Percentiles rank a stretch among this genome's conserved stretches.
phyloP scores from a whole-genome alignment of 2,113 vertebrate genomes.

The Scalopus aquaticus region DNA sequence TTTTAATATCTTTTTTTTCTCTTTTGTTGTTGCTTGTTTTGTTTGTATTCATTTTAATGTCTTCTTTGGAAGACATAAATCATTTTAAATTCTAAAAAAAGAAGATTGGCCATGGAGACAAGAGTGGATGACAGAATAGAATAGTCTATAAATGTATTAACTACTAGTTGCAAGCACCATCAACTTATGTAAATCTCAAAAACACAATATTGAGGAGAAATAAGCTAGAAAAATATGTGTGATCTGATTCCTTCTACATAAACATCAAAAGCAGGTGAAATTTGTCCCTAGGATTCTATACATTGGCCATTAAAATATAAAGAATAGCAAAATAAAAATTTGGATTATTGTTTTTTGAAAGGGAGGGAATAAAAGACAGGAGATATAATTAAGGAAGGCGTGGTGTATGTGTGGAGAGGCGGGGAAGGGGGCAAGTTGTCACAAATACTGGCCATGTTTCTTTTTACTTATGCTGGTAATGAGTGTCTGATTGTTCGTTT shows the following conservation, averaged over 20 bases:
- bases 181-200: not conserved
- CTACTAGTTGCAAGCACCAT: not conserved
- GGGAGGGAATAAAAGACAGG: not conserved
- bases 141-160: not conserved
- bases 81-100: conserved; percentile 34
- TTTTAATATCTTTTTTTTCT: conserved; percentile 14
- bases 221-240: not conserved
- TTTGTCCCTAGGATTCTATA: not conserved
- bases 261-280: conserved; percentile 4
- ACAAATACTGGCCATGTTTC: not conserved
- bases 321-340: not conserved
- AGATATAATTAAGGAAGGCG: not conserved
- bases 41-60: not conserved
- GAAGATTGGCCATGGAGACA: not conserved
- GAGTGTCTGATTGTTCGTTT: not conserved
- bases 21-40: not conserved
- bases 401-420: not conserved
- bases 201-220: not conserved
- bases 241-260: not conserved
- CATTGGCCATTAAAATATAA: not conserved
- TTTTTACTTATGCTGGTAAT: not conserved
- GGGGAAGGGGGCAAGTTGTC: not conserved
- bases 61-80: not conserved
- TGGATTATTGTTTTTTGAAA: not conserved
- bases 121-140: not conserved